Conservation (phyloP, 35 echinoderm and acorn worm species). For the Acanthaster planci region DNA sequence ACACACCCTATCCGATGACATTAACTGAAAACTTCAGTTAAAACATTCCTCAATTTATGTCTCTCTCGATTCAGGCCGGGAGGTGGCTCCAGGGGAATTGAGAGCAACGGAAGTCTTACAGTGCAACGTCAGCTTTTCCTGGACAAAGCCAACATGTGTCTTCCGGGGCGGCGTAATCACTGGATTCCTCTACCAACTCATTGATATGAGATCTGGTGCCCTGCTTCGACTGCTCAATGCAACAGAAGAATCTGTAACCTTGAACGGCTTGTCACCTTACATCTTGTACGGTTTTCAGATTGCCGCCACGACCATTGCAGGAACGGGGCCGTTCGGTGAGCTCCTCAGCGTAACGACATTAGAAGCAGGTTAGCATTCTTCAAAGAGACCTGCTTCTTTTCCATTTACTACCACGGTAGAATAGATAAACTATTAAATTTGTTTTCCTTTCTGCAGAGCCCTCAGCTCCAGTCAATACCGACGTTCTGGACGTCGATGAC, state of each 20-base stretch:
- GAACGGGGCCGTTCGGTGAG: background rate
- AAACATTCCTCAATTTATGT: no score
- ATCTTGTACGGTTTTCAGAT: background rate
- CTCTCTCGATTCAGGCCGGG: no score
- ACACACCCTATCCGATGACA: no score
- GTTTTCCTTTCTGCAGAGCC: background rate
- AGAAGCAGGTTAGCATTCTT: background rate
- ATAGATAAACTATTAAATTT: no score
- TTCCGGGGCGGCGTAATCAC: background rate
- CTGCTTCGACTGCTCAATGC: background rate
- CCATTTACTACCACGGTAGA: no score
- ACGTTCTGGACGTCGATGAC: background rate
- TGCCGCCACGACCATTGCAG: background rate
- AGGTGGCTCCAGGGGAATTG: background rate
- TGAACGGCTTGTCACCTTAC: conserved; percentile 15
- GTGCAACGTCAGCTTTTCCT: background rate
- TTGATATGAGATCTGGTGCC: background rate
- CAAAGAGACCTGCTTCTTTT: no score
- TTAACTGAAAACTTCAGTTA: no score
- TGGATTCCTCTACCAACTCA: background rate
- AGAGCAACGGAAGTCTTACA: background rate
- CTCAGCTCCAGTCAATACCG: background rate
- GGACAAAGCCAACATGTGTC: background rate
- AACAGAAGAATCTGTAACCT: background rate
- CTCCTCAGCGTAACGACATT: background rate